Conservation (phyloP, 92 coral and sea anemone genomes). For the Zoanthus sociatus region DNA sequence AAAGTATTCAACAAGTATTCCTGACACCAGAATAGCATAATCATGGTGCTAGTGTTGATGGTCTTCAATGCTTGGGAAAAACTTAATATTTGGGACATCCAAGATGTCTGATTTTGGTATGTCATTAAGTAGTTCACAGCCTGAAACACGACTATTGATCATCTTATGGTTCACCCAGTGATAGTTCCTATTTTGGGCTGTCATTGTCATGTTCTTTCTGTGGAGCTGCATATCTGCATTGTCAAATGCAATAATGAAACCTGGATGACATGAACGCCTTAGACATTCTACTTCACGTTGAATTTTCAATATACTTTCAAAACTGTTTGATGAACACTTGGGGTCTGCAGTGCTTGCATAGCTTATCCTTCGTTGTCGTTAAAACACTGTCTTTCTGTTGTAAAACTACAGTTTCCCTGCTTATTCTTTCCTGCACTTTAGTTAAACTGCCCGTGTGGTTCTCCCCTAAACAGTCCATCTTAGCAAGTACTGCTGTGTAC, state of each 20-base stretch:
- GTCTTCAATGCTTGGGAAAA: slow-evolving; percentile 59
- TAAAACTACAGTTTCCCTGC: no score
- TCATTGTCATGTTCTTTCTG: background rate
- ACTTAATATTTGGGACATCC: slow-evolving; percentile 65
- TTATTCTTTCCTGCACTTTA: no score
- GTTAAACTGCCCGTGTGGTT: no score
- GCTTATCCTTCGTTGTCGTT: no score
- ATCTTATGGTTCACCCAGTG: slow-evolving; percentile 65
- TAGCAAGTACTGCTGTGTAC: no score
- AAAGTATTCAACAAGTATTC: slow-evolving; percentile 62
- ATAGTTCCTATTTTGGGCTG: slow-evolving; percentile 18
- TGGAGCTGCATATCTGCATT: slow-evolving; percentile 18
- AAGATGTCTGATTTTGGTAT: slow-evolving; percentile 35
- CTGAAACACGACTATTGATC: slow-evolving; percentile 41
- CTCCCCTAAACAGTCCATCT: no score
- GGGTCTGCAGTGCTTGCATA: background rate
- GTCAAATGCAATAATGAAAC: slow-evolving; percentile 34
- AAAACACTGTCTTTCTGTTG: no score
- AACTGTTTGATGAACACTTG: background rate
- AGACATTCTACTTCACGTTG: background rate
- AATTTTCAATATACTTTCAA: background rate
- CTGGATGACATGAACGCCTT: slow-evolving; percentile 15
- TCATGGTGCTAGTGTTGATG: slow-evolving; percentile 59
- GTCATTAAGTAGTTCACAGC: slow-evolving; percentile 42
- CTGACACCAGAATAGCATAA: slow-evolving; percentile 67